Conservation (phyloP, 2,797 vertebrate genomes). For the Micrastur ruficollis region DNA sequence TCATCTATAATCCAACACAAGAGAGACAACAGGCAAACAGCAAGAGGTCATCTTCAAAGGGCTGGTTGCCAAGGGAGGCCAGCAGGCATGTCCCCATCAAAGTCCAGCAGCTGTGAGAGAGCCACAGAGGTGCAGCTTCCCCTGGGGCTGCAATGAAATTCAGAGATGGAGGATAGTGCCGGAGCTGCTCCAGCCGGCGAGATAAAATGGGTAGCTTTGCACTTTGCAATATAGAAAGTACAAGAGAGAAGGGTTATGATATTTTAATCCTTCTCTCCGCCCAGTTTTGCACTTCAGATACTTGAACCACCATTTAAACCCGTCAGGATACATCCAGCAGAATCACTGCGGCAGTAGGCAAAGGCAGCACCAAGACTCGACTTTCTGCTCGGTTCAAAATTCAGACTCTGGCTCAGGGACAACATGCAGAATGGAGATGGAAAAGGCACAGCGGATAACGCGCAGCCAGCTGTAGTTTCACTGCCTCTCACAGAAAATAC, state of each 20-base stretch:
- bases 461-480: neutral
- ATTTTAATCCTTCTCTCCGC: neutral
- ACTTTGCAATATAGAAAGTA: neutral
- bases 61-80: conserved; percentile 79
- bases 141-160: conserved; percentile 50
- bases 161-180: conserved; percentile 26
- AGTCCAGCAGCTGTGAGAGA: conserved; percentile 74
- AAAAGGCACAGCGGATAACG: neutral
- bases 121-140: conserved; percentile 73
- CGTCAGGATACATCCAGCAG: neutral
- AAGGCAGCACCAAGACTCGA: neutral
- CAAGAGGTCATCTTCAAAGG: conserved; percentile 83
- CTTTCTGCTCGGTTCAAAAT: neutral
- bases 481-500: neutral
- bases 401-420: neutral
- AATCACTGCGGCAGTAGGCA: neutral
- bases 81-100: conserved; percentile 79
- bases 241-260: neutral
- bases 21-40: conserved; percentile 80
- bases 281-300: neutral
- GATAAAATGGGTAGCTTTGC: neutral
- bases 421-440: neutral
- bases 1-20: conserved; percentile 78
- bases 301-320: neutral
- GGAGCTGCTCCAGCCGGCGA: conserved; percentile 34